Base-by-base conservation (phyloP, 2,113 vertebrate genomes). In the Labrus mixtus region DNA sequence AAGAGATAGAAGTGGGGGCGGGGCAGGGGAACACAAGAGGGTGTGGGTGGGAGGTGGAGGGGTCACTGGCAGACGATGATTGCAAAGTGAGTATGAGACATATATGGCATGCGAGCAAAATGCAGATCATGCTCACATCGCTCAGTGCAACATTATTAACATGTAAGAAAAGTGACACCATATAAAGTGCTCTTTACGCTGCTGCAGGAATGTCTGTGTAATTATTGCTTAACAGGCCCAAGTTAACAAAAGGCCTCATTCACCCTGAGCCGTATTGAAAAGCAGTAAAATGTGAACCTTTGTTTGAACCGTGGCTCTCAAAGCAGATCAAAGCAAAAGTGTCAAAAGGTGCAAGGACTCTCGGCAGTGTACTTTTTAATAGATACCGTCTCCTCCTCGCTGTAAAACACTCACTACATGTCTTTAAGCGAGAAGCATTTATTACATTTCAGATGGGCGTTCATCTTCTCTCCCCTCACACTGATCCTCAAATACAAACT, bases 171-270 rank as follows among this genome's bases (percentile, higher is more conserved):
- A 68, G 54, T 10, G 5, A 68, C 56, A 17, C 73, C 62, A 46
- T 87, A 81, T 76, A 87, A 85, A 83, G 83, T 75, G 77, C 10
- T 70, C 79, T 90, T 90, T 81, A 85, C 78, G 81, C 85, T 79
- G 81, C 85, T 81, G 19, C 2, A 86, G 84, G 85, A 91, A 88
- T 85, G 83, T 66, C 81, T 59, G 74, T 85, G 90, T 90, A 92
- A 91, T 93, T 88, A 91, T 77, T 79, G 78, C 84, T 85, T 86
- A 81, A 87, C 85, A 78, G 89, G 73, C 54, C 73, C 83, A 60
- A 88, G 88, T 84, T 89, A 82, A 91, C 89, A 92, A 90, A 90
- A 89, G 76, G 85, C 73, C 67, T 79, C 79, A 88, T 90, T 93
- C 89, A 86, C 81, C 76, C 70, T 45, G 80, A 2, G 73, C 76